Conservation (phyloP, 2,113 vertebrate genomes). For the Clarias batrachus region DNA sequence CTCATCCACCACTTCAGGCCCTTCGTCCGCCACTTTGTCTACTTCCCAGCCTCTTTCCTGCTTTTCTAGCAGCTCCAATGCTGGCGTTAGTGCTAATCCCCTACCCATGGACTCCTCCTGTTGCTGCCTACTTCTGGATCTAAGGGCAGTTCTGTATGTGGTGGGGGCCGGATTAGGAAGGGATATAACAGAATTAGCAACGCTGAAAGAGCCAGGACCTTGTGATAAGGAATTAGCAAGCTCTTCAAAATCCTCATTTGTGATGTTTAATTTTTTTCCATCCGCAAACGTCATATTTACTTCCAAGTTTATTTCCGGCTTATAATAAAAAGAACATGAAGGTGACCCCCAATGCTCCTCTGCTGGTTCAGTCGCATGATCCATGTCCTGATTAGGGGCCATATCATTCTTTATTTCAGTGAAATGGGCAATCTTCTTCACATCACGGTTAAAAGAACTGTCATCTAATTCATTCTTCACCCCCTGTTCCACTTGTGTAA, state of each 20-base stretch:
- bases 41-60: conserved; percentile 29
- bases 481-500: conserved; percentile 3
- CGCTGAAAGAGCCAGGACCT: conserved; percentile 34
- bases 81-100: conserved; percentile 26
- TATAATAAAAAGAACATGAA: conserved; percentile 15
- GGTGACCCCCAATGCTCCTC: not conserved
- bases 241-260: conserved; percentile 22
- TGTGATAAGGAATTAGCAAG: conserved; percentile 47
- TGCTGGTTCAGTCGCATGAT: not conserved
- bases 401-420: conserved; percentile 14
- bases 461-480: not conserved
- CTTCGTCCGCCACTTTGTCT: conserved; percentile 48
- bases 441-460: not conserved
- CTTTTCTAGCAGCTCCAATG: conserved; percentile 38
- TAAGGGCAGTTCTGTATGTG: conserved; percentile 55
- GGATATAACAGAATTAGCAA: conserved; percentile 40
- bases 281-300: not conserved
- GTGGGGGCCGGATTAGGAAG: conserved; percentile 64
- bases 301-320: conserved; percentile 20
- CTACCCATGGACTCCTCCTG: conserved; percentile 42
- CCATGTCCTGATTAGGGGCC: not conserved
- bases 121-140: conserved; percentile 46
- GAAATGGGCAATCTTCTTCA: not conserved
- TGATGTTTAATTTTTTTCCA: not conserved
- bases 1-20: conserved; percentile 40